Evolutionary conservation across 2,888 invertebrate species (phyloP).

Genomic region (Drosophila siamana): DNA sequence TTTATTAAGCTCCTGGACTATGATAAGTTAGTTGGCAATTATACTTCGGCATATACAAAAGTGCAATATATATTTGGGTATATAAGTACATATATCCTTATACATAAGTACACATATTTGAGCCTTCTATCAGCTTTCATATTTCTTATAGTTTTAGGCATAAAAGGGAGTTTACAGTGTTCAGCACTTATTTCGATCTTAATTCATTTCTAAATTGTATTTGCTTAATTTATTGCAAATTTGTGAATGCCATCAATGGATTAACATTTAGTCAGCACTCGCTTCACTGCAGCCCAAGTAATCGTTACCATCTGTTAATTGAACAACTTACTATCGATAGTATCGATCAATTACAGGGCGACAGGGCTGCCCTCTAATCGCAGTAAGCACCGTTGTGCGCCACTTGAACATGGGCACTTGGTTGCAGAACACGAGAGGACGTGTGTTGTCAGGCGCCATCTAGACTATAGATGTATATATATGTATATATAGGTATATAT

Average conservation of each 20-base stretch:
- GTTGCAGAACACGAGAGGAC: slow-evolving; percentile 19
- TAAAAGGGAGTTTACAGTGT: no score
- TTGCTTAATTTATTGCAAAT: no score
- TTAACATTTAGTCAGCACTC: neutral
- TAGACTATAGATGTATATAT: slow-evolving; percentile 17
- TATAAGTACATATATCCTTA: no score
- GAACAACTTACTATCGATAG: slow-evolving; percentile 18
- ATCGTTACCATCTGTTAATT: neutral
- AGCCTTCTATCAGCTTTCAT: no score
- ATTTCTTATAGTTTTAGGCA: no score
- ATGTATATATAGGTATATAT: neutral
- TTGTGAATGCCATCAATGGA: neutral
- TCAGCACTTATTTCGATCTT: no score
- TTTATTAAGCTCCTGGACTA: no score
- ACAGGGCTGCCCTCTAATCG: neutral
- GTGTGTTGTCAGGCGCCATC: slow-evolving; percentile 26
- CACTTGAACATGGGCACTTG: slow-evolving; percentile 26
- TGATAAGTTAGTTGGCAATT: no score
- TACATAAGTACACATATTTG: no score
- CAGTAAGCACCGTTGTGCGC: neutral
- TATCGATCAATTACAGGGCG: slow-evolving; percentile 11
- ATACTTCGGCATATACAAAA: no score
- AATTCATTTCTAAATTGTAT: no score
- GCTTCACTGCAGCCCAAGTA: neutral
- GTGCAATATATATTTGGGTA: no score